Conservation (phyloP, 2,113 vertebrate species). For the Alligator sinensis region DNA sequence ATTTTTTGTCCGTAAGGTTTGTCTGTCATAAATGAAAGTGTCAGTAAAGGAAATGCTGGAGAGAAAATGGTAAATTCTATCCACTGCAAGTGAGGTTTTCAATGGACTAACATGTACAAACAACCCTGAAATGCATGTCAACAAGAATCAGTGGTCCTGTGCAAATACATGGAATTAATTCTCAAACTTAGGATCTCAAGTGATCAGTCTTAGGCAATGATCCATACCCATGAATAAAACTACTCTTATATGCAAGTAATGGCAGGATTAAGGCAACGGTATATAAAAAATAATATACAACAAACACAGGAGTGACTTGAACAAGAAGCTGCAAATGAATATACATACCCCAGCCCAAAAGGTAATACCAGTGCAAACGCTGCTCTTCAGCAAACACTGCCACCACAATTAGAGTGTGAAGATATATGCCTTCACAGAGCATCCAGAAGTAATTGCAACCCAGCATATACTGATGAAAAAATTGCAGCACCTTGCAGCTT, state of each 20-base stretch:
- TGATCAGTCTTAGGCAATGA: neutral
- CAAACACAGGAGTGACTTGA: neutral
- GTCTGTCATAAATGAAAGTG: neutral
- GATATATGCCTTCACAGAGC: conserved; percentile 97
- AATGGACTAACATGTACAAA: neutral
- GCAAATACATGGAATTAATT: neutral
- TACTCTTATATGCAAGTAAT: neutral
- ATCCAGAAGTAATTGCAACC: conserved; percentile 99
- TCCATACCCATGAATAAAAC: neutral
- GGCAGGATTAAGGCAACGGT: neutral
- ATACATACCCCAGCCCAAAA: conserved; percentile 97
- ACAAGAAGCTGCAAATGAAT: neutral
- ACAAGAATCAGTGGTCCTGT: neutral
- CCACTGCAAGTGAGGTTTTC: neutral
- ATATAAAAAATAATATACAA: neutral
- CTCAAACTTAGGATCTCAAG: neutral
- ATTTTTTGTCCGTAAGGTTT: neutral
- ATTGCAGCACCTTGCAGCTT: conserved; percentile 94
- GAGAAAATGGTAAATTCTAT: neutral
- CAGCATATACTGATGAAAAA: conserved; percentile 96
- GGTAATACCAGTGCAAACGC: conserved; percentile 94
- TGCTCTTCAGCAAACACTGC: conserved; percentile 93
- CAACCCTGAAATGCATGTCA: neutral
- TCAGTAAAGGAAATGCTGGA: neutral
- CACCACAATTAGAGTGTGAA: conserved; percentile 96